These are phyloP conservation scores for Lophius americanus DNA, from an alignment of 2,797 vertebrate genomes.

Conservation along the genomic window DNA sequence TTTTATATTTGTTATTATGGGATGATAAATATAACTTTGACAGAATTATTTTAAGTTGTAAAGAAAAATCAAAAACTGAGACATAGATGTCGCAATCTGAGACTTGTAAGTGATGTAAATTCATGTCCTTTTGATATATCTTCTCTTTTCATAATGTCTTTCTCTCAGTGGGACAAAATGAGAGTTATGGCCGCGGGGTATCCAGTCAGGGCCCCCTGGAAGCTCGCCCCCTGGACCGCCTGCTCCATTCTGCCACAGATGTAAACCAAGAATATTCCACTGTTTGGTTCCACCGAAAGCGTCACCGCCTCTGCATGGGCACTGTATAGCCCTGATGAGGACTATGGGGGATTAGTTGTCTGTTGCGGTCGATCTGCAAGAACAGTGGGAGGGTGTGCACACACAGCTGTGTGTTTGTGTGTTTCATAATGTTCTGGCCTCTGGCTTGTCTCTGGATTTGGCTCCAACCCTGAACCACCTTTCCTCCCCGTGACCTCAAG, in stretches of 20 bases:
- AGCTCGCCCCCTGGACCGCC: slow-evolving; percentile 46
- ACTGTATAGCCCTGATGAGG: slow-evolving; percentile 69
- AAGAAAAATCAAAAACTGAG: not conserved
- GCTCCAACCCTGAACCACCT: slow-evolving; percentile 59
- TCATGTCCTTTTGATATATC: not conserved
- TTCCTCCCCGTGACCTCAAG: slow-evolving; percentile 68
- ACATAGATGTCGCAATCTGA: too few relatives aligned
- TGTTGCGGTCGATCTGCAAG: slow-evolving; percentile 69
- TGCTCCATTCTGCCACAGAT: slow-evolving; percentile 13
- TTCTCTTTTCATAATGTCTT: slow-evolving; percentile 22
- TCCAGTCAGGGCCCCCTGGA: slow-evolving; percentile 38
- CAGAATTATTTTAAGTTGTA: not conserved
- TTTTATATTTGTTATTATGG: not conserved
- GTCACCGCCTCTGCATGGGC: slow-evolving; percentile 62
- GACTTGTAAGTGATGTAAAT: slow-evolving; percentile 1
- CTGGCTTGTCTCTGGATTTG: slow-evolving; percentile 59
- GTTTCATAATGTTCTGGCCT: slow-evolving; percentile 76
- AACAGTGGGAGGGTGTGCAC: slow-evolving; percentile 74
- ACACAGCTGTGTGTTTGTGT: slow-evolving; percentile 80
- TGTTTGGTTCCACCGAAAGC: slow-evolving; percentile 75
- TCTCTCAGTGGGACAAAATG: slow-evolving; percentile 16
- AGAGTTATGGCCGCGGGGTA: slow-evolving; percentile 15
- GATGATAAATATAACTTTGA: not conserved
- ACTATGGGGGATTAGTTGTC: slow-evolving; percentile 77
- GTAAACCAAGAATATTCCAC: slow-evolving; percentile 73